These are phyloP conservation scores for Macroglossus sobrinus DNA, from an alignment of 2,113 vertebrate genomes.

Conservation along the genomic window DNA sequence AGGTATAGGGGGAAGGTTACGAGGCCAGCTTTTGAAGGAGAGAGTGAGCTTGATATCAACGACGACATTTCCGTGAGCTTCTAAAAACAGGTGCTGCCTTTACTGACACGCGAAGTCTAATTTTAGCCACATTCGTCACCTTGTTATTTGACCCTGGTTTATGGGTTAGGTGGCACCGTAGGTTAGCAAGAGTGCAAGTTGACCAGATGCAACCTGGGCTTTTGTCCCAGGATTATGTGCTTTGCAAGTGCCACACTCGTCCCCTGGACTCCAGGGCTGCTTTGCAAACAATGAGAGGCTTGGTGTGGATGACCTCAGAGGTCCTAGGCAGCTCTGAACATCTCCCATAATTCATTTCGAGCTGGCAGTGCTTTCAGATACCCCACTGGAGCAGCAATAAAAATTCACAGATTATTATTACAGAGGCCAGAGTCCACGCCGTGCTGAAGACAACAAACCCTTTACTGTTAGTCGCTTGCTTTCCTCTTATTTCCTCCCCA, in stretches of 20 bases:
- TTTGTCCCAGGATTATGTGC: not conserved
- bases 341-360: not conserved
- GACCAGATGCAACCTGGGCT: not conserved
- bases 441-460: fast-evolving
- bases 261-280: not conserved
- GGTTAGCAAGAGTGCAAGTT: fast-evolving
- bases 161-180: not conserved
- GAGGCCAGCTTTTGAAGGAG: not conserved
- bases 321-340: not conserved
- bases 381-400: not conserved
- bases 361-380: not conserved
- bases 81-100: not conserved
- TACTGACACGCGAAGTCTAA: not conserved
- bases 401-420: not conserved
- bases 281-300: not conserved
- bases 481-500: not conserved
- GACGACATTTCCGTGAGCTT: not conserved
- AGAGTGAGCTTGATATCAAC: not conserved
- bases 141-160: not conserved
- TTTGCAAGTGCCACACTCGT: fast-evolving
- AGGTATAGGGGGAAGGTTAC: not conserved
- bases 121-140: not conserved
- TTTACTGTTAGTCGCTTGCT: not conserved
- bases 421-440: not conserved
- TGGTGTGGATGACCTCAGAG: not conserved